Percentiles rank a stretch among this genome's conserved stretches.
Evolutionary conservation across 2,113 vertebrate genomes (phyloP).

Genomic region (Entosphenus tridentatus): DNA sequence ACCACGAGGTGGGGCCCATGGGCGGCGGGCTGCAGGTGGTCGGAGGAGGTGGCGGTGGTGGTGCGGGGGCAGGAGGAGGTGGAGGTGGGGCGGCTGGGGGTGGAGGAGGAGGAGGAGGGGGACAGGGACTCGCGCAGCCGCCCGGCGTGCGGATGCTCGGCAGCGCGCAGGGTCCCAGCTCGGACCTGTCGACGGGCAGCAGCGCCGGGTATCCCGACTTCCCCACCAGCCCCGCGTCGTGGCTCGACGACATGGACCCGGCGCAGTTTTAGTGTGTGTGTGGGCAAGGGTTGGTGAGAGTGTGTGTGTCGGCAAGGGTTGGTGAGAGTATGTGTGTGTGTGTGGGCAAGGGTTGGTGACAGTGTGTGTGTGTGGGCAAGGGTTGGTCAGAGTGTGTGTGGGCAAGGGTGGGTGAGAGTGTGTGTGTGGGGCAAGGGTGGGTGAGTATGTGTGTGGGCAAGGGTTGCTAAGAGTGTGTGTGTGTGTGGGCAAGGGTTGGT

Average conservation of each 20-base stretch:
- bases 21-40: too few relatives aligned
- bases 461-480: too few relatives aligned
- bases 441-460: not conserved
- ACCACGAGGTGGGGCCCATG: too few relatives aligned
- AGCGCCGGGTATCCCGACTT: conserved; percentile 97
- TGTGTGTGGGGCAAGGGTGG: not conserved
- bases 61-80: too few relatives aligned
- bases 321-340: not conserved
- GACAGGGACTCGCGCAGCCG: conserved; percentile 54
- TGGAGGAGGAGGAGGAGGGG: conserved; percentile 10
- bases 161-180: conserved; percentile 73
- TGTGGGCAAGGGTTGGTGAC: not conserved
- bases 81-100: too few relatives aligned
- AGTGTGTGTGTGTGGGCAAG: not conserved
- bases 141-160: conserved; percentile 28
- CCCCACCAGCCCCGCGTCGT: conserved; percentile 90
- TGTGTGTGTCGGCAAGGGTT: not conserved
- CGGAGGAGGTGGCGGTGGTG: too few relatives aligned
- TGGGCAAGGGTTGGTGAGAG: not conserved
- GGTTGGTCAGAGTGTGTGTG: not conserved
- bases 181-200: conserved; percentile 92
- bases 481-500: too few relatives aligned
- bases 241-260: conserved; percentile 98
- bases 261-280: conserved; percentile 59
- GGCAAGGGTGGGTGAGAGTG: not conserved